A percentile compares a stretch with the other conserved stretches of the same genome.
Evolutionary conservation across 2,888 invertebrate genomes (phyloP).

Genomic region (Cremastinae sp.): DNA sequence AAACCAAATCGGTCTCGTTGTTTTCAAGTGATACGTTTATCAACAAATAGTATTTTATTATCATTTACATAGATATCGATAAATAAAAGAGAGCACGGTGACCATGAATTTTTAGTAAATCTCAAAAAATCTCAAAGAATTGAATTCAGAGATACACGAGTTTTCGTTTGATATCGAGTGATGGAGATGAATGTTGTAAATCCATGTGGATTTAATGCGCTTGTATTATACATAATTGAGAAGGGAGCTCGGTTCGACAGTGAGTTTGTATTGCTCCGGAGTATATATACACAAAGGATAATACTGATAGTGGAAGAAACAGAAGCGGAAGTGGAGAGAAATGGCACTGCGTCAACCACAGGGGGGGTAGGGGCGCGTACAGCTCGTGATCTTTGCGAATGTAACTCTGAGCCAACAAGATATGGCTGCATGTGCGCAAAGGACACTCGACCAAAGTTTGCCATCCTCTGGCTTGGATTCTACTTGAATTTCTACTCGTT

Average conservation of each 20-base stretch:
- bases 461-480: background rate
- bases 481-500: constrained; percentile 2
- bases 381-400: constrained; percentile 11
- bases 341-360: constrained; percentile 18
- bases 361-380: background rate
- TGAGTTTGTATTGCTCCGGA: constrained; percentile 18
- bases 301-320: background rate
- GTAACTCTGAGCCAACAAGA: constrained; percentile 13
- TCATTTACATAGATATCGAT: too few species aligned
- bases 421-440: constrained; percentile 9
- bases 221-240: constrained; percentile 8
- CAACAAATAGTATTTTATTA: too few species aligned
- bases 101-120: too few species aligned
- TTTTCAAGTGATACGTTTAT: too few species aligned
- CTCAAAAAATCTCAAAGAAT: too few species aligned
- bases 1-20: too few species aligned
- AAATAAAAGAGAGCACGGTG: too few species aligned
- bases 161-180: constrained; percentile 4
- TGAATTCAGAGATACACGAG: constrained; percentile 33
- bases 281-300: constrained; percentile 6
- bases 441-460: constrained; percentile 3
- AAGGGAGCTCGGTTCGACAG: background rate
- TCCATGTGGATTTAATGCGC: background rate
- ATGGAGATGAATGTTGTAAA: background rate
- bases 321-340: background rate